Base-by-base conservation (phyloP, 2,113 vertebrate species). In the Pipra filicauda region DNA sequence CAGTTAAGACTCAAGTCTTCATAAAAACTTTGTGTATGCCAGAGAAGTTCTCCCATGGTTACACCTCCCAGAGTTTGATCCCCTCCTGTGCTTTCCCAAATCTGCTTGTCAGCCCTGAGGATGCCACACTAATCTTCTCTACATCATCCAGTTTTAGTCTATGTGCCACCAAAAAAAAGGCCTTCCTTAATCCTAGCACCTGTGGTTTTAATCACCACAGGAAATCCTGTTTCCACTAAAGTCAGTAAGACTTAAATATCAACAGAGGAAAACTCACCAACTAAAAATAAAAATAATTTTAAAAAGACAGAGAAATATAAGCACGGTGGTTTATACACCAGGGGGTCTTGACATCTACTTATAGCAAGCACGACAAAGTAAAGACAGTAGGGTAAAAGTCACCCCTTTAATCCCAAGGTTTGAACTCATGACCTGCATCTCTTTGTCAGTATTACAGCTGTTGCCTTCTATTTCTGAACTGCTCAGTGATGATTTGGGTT, bases 141-240 rank as follows among this genome's bases (percentile, higher is more conserved):
- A n/a, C 49, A 91, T 80, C 94, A 22, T 69, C 71, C 90, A 62
- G 41, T 79, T 94, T 85, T 76, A 93, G 85, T 62, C 41, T 43
- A 21, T 73, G 62, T 62, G 76, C 82, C 43, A 80, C 72, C 39
- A 61, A 96, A 84, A 82, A 84, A 78, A 55, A 22, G n/a, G 58
- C 49, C 41, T 82, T 61, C 77, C 54, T 91, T 95, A 96, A 96
- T 96, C 95, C 89, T n/a, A 85, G 78, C 96, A 97, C 89, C 96
- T 97, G 95, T 91, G 89, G 66, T 79, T 96, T 96, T 95, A 96
- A 96, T 94, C 91, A 94, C 81, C 93, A 87, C 87, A 94, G 95
- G 94, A 95, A 96, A 95, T 96, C 85, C 93, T 70, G 74, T 91
- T 97, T 94, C 95, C 91, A 96, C 77, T 94, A 28, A 89, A 94